These are phyloP conservation scores for Leucoraja erinaceus DNA, from an alignment of 2,113 vertebrate genomes.

Conservation along the genomic window DNA sequence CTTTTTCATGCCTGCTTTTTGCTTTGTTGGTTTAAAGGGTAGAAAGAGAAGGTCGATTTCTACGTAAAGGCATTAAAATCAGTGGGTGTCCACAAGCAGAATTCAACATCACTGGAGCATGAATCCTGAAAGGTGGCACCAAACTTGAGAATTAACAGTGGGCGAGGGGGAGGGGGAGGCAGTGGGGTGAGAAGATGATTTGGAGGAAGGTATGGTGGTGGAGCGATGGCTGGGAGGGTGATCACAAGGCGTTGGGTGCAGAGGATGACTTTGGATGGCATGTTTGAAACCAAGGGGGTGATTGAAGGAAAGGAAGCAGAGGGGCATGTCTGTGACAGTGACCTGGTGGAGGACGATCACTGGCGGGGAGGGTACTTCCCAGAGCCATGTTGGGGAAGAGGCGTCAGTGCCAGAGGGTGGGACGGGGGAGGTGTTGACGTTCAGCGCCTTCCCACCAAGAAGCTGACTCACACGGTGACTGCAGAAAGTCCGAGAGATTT, in stretches of 20 bases:
- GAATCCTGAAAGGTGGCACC: neutral
- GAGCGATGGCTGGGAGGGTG: too few relatives aligned
- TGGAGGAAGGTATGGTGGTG: neutral
- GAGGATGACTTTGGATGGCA: neutral
- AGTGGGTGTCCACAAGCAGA: neutral
- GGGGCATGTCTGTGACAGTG: neutral
- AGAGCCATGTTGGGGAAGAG: neutral
- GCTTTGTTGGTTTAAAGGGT: neutral
- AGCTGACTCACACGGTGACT: constrained; percentile 26
- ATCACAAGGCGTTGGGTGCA: neutral
- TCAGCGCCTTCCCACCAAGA: neutral
- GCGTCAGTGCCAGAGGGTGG: constrained; percentile 16
- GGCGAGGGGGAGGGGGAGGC: neutral
- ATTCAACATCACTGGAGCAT: too few relatives aligned
- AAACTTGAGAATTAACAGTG: neutral
- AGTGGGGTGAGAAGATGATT: neutral
- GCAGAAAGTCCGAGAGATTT: constrained; percentile 13
- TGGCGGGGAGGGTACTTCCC: too few relatives aligned
- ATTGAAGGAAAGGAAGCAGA: neutral
- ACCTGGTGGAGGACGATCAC: neutral
- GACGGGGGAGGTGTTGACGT: neutral
- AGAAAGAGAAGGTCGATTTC: neutral
- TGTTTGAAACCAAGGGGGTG: neutral
- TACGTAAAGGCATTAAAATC: neutral
- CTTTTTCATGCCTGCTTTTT: neutral